Percentiles rank a stretch among this genome's conserved stretches.
phyloP scores from a whole-genome alignment of 2,888 invertebrate genomes.

The Coenonympha arcania region DNA sequence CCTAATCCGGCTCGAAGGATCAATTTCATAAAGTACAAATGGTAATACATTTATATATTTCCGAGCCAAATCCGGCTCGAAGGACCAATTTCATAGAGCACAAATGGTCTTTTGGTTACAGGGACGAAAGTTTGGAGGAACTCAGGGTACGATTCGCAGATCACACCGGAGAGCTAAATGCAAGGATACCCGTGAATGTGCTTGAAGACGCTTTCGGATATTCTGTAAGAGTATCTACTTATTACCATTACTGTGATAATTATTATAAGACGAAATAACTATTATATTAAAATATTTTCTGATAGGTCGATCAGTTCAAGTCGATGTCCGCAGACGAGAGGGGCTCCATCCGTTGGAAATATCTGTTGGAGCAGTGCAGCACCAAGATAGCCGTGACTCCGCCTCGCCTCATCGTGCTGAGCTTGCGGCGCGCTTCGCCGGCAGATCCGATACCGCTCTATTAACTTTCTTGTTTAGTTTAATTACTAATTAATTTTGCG shows the following conservation, averaged over 20 bases:
- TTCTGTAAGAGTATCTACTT: conserved; percentile 57
- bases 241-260: not conserved
- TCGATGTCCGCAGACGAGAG: conserved; percentile 67
- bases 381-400: conserved; percentile 65
- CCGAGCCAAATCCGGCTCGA: not conserved
- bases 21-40: not conserved
- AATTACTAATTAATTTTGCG: no score
- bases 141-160: conserved; percentile 78
- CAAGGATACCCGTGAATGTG: conserved; percentile 72
- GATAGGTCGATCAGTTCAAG: conserved; percentile 70
- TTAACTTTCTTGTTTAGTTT: conserved; percentile 31
- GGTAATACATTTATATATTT: no score
- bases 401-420: conserved; percentile 50
- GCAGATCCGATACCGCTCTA: conserved; percentile 64
- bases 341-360: conserved; percentile 76
- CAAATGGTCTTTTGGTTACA: conserved; percentile 20
- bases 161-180: conserved; percentile 78
- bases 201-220: conserved; percentile 76
- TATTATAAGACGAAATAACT: no score
- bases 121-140: conserved; percentile 57
- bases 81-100: not conserved
- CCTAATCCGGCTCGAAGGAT: not conserved
- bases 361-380: conserved; percentile 77
- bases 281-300: no score
- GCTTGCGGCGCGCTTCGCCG: conserved; percentile 49